Conservation (phyloP, 2,113 vertebrate species). For the Paramormyrops kingsleyae region DNA sequence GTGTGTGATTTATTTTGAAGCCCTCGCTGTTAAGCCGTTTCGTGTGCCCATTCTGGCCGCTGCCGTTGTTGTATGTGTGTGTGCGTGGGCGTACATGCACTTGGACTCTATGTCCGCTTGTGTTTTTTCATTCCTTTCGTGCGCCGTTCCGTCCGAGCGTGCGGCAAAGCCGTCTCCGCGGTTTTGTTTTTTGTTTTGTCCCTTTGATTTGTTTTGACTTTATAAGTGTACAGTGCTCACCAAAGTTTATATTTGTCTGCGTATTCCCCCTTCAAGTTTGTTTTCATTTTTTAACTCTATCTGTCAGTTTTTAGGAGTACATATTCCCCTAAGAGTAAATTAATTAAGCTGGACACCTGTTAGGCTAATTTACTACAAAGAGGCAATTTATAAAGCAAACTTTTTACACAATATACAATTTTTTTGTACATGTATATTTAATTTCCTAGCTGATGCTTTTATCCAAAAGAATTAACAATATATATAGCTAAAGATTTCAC, state of each 20-base stretch:
- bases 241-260: not conserved
- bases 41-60: not conserved
- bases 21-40: not conserved
- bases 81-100: not conserved
- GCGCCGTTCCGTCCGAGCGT: not conserved
- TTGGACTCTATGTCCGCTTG: not conserved
- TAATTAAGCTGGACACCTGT: constrained; percentile 57
- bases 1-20: not conserved
- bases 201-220: not conserved
- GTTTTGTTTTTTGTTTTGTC: not conserved
- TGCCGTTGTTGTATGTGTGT: not conserved
- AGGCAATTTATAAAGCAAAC: constrained; percentile 40
- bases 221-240: not conserved
- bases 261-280: not conserved
- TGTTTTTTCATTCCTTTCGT: not conserved
- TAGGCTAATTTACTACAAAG: constrained; percentile 46
- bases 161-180: not conserved
- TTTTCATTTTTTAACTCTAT: not conserved
- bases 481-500: not conserved
- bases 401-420: constrained; percentile 28
- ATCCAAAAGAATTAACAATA: not conserved
- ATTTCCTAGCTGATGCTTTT: not conserved
- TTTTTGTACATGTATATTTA: constrained; percentile 30
- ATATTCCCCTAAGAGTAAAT: constrained; percentile 35
- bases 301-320: constrained; percentile 26